Percentiles rank a stretch among this genome's conserved stretches.
These are phyloP conservation scores for Erythrocebus patas DNA, from an alignment of 2,113 vertebrate genomes.

Conservation along the genomic window DNA sequence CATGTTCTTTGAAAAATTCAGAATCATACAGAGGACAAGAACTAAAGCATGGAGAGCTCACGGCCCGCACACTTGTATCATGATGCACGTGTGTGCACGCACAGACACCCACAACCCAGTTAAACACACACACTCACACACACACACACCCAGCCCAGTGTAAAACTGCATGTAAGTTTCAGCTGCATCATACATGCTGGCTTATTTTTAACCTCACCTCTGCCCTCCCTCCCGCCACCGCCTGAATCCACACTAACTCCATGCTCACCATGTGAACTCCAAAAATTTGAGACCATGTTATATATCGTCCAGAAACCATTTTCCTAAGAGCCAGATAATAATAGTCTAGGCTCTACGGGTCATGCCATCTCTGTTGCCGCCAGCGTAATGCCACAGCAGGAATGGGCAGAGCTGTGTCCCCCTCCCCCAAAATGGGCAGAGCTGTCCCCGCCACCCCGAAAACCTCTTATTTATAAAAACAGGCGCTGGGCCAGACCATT, in stretches of 20 bases:
- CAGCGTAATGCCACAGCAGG: accelerated
- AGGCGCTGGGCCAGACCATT: background rate
- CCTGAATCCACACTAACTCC: background rate
- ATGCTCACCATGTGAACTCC: background rate
- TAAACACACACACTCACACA: accelerated
- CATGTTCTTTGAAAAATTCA: accelerated
- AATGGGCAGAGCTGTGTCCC: background rate
- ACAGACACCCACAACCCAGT: too few relatives aligned
- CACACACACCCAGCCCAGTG: accelerated
- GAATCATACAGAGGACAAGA: accelerated
- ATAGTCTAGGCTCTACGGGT: background rate
- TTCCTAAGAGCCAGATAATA: background rate
- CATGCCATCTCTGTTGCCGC: background rate
- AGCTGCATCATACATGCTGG: background rate
- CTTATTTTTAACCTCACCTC: background rate
- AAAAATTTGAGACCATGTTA: too few relatives aligned
- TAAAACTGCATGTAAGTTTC: background rate
- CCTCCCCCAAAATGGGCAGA: background rate
- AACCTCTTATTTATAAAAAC: background rate
- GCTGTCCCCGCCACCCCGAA: background rate
- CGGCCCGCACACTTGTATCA: accelerated
- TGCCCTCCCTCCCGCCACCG: too few relatives aligned
- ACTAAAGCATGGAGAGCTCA: accelerated
- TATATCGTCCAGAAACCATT: background rate
- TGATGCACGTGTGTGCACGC: too few relatives aligned